These are phyloP conservation scores for Pandion haliaetus DNA, from an alignment of 2,113 vertebrate species.

Conservation along the genomic window DNA sequence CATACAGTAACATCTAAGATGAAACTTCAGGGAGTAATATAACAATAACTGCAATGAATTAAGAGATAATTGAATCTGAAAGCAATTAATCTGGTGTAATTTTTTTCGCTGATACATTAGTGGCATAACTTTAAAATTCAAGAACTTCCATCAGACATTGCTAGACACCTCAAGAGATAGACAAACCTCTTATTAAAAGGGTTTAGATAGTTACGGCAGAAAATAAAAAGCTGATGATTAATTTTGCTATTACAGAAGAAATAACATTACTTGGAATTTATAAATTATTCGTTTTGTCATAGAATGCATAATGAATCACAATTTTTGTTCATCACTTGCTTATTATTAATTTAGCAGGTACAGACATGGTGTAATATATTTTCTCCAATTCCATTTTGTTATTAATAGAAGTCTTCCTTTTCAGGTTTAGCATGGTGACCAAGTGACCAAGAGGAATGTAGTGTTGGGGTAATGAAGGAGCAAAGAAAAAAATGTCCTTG, in stretches of 20 bases:
- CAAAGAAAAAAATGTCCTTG: background rate
- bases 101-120: background rate
- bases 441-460: background rate
- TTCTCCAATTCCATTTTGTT: background rate
- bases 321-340: conserved; percentile 41
- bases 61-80: background rate
- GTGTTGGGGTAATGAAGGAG: background rate
- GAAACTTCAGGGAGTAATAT: background rate
- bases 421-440: background rate
- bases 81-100: background rate
- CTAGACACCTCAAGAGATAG: background rate
- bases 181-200: conserved; percentile 1
- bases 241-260: conserved; percentile 44
- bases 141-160: background rate
- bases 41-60: background rate
- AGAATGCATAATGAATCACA: conserved; percentile 32
- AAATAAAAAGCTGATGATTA: conserved; percentile 40
- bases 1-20: background rate
- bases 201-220: background rate
- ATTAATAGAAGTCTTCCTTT: background rate
- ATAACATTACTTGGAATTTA: conserved; percentile 38
- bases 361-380: background rate
- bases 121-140: background rate
- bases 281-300: conserved; percentile 57
- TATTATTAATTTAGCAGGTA: conserved; percentile 45